These are phyloP conservation scores for Scolopax mira DNA, from an alignment of 2,113 vertebrate genomes.

Conservation along the genomic window DNA sequence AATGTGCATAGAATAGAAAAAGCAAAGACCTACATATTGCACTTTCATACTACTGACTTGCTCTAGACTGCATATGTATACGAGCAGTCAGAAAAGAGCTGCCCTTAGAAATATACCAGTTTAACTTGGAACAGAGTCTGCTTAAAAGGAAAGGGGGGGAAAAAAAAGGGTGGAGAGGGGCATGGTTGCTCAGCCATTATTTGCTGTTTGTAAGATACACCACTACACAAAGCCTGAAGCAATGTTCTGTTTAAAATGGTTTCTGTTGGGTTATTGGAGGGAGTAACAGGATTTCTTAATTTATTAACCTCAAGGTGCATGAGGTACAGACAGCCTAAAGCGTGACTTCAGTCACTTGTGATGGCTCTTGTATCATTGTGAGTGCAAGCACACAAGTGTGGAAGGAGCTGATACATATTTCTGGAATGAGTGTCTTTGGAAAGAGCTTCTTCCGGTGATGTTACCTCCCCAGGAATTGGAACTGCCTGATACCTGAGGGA, in stretches of 20 bases:
- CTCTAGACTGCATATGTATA: background rate
- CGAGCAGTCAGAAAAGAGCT: background rate
- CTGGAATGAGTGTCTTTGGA: background rate
- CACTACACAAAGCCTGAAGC: background rate
- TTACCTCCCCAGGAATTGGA: background rate
- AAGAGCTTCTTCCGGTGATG: background rate
- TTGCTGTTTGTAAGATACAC: background rate
- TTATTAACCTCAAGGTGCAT: background rate
- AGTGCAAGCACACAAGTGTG: background rate
- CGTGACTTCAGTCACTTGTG: background rate
- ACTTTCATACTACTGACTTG: background rate
- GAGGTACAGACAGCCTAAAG: background rate
- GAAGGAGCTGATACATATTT: background rate
- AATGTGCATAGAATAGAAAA: background rate
- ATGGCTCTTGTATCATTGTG: background rate
- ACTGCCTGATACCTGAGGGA: background rate
- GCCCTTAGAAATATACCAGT: background rate
- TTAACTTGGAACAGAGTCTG: background rate
- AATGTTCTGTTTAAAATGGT: background rate
- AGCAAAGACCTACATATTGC: background rate
- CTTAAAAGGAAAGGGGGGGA: background rate
- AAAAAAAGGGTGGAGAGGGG: fast-evolving
- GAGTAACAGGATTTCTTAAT: background rate
- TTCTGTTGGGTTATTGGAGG: background rate
- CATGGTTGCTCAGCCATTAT: background rate